These are phyloP conservation scores for Chauna torquata DNA, from an alignment of 2,113 vertebrate species.

Conservation along the genomic window DNA sequence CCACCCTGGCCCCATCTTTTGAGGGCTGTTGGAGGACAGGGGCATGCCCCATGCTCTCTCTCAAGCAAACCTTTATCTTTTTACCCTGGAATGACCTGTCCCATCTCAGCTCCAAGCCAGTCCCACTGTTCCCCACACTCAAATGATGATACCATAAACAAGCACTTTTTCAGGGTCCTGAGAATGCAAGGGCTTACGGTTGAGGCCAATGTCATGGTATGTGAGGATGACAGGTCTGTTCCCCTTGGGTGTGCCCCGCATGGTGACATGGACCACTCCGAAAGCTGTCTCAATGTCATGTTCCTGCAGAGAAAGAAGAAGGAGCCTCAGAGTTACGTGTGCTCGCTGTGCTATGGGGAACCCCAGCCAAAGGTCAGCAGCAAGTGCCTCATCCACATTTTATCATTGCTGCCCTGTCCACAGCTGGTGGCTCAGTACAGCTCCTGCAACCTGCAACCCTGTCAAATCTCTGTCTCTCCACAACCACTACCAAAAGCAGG, in stretches of 20 bases:
- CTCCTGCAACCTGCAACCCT: not conserved
- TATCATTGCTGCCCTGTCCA: not conserved
- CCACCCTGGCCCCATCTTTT: not conserved
- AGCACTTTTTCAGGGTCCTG: not conserved
- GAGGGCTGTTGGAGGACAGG: not conserved
- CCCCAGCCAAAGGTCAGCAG: not conserved
- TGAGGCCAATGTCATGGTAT: slow-evolving; percentile 96
- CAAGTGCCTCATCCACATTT: not conserved
- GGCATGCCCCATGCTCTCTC: not conserved
- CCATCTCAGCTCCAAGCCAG: not conserved
- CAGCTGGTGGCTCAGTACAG: not conserved
- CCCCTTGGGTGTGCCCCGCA: slow-evolving; percentile 89
- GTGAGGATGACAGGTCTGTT: slow-evolving; percentile 95
- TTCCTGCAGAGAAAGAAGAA: slow-evolving; percentile 80
- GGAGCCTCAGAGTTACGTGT: not conserved
- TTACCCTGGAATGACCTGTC: not conserved
- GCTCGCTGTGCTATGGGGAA: not conserved
- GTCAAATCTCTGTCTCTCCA: not conserved
- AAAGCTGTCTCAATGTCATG: slow-evolving; percentile 93
- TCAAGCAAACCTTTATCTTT: not conserved
- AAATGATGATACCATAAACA: not conserved
- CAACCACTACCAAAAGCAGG: not conserved
- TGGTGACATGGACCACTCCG: slow-evolving; percentile 91
- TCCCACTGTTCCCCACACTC: not conserved
- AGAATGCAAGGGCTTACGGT: slow-evolving; percentile 83